Conservation (phyloP, 1,140 invertebrate species). For the Drosophila sucinea region DNA sequence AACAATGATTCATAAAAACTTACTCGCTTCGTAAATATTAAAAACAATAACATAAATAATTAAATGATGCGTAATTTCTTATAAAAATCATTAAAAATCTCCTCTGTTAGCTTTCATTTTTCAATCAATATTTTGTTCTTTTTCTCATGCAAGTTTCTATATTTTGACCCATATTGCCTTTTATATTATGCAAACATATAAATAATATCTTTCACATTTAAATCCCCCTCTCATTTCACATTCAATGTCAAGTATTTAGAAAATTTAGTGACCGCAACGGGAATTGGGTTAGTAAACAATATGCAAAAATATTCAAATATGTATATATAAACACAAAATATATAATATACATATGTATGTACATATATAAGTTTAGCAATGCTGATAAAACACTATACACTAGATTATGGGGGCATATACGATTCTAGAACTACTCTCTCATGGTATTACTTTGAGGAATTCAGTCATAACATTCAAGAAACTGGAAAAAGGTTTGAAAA, state of each 20-base stretch:
- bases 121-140: too few species aligned
- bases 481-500: background rate
- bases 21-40: background rate
- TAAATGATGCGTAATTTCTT: too few species aligned
- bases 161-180: background rate
- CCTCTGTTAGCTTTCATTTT: too few species aligned
- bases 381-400: conserved; percentile 17
- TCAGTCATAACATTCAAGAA: too few species aligned
- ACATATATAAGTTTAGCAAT: conserved; percentile 28
- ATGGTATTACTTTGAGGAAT: too few species aligned
- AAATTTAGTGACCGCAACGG: conserved; percentile 60
- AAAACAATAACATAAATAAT: background rate
- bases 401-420: background rate
- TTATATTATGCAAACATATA: background rate
- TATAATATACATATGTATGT: conserved; percentile 25
- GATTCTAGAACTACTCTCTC: conserved; percentile 15
- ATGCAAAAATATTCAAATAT: conserved; percentile 50
- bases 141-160: background rate
- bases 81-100: too few species aligned
- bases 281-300: conserved; percentile 68
- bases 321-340: conserved; percentile 20
- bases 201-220: conserved; percentile 11
- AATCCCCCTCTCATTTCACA: conserved; percentile 35
- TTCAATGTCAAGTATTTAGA: conserved; percentile 67
- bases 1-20: conserved; percentile 3